phyloP scores from a whole-genome alignment of 2,797 vertebrate species.

The Etheostoma perlongum region DNA sequence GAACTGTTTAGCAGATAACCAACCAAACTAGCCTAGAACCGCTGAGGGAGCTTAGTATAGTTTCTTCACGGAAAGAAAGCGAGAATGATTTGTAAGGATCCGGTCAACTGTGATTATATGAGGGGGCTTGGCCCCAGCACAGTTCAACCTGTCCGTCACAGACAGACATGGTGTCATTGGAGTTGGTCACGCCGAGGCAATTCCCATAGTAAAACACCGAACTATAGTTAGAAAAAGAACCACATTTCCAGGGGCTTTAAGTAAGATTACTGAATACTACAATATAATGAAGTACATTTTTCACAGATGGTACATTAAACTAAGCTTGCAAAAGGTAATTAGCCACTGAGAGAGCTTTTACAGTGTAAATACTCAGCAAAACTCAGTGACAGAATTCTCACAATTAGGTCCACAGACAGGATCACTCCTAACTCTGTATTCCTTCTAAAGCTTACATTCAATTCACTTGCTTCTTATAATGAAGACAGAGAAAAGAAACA shows the following conservation, averaged over 20 bases:
- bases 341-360: not conserved
- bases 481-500: not conserved
- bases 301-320: not conserved
- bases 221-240: too few relatives aligned
- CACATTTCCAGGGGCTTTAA: not conserved
- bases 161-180: too few relatives aligned
- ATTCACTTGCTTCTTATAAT: not conserved
- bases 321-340: not conserved
- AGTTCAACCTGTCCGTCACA: too few relatives aligned
- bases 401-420: not conserved
- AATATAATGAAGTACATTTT: not conserved
- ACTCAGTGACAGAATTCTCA: not conserved
- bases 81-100: too few relatives aligned
- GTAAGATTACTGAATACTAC: not conserved
- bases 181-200: too few relatives aligned
- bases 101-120: too few relatives aligned
- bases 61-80: too few relatives aligned
- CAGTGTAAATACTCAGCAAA: not conserved
- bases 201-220: too few relatives aligned
- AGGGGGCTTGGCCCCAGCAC: too few relatives aligned
- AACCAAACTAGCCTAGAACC: too few relatives aligned
- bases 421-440: not conserved
- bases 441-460: not conserved
- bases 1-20: too few relatives aligned
- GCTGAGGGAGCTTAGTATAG: too few relatives aligned